Conservation (phyloP, 1,140 invertebrate genomes). For the Drosophila grimshawi region DNA sequence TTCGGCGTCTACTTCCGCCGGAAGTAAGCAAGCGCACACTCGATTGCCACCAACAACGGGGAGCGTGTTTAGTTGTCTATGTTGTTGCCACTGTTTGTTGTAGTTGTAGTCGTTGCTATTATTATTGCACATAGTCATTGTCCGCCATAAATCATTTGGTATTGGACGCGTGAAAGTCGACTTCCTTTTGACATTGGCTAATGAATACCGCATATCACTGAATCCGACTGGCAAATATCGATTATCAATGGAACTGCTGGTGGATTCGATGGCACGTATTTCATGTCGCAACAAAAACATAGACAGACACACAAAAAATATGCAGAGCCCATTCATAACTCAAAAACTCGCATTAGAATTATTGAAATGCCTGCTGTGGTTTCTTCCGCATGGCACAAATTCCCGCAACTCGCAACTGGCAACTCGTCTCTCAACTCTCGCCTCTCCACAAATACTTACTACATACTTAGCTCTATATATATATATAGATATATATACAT, state of each 20-base stretch:
- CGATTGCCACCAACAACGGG: slow-evolving; percentile 37
- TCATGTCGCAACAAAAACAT: slow-evolving; percentile 14
- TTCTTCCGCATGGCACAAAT: slow-evolving; percentile 56
- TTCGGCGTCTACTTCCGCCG: slow-evolving; percentile 59
- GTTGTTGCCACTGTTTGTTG: too few species aligned
- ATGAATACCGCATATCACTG: slow-evolving; percentile 42
- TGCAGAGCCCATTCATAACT: slow-evolving; percentile 50
- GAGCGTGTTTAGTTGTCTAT: background rate
- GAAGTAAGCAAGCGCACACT: slow-evolving; percentile 52
- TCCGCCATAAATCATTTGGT: slow-evolving; percentile 73
- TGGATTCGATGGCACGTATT: slow-evolving; percentile 35
- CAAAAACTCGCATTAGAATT: slow-evolving; percentile 73
- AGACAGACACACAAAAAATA: slow-evolving; percentile 11
- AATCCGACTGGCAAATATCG: slow-evolving; percentile 50
- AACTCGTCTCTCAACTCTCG: slow-evolving; percentile 7
- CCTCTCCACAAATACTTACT: slow-evolving; percentile 19
- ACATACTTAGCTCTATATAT: slow-evolving; percentile 31
- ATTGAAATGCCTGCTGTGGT: slow-evolving; percentile 80
- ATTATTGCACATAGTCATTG: slow-evolving; percentile 36
- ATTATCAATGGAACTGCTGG: slow-evolving; percentile 48
- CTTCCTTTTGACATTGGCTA: slow-evolving; percentile 45
- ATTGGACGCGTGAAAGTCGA: slow-evolving; percentile 54
- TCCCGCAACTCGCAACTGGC: slow-evolving; percentile 9
- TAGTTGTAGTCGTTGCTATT: slow-evolving; percentile 28
- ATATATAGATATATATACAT: slow-evolving; percentile 22